Evolutionary conservation across 2,113 vertebrate genomes (phyloP).

Genomic region (Passerina amoena): DNA sequence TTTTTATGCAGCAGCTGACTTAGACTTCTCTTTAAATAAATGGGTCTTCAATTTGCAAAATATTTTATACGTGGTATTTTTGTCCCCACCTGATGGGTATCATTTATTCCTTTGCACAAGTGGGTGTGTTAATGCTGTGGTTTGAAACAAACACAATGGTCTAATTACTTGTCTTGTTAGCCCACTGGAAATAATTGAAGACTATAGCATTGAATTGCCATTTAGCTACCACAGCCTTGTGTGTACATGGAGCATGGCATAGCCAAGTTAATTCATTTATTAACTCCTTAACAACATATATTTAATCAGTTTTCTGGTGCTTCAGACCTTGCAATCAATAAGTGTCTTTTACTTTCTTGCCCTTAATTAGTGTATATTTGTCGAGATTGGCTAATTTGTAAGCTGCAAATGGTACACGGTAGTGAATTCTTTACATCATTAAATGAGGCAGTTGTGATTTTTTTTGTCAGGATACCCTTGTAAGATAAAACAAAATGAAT

Average conservation of each 20-base stretch:
- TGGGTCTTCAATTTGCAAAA: not conserved
- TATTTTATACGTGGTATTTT: not conserved
- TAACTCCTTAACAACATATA: constrained; percentile 62
- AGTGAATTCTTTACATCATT: constrained; percentile 34
- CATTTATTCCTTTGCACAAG: not conserved
- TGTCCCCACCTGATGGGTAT: not conserved
- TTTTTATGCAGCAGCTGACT: not conserved
- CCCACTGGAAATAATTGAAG: constrained; percentile 22
- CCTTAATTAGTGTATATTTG: constrained; percentile 68
- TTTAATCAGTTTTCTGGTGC: constrained; percentile 66
- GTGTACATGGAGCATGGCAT: not conserved
- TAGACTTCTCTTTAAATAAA: not conserved
- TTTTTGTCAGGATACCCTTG: not conserved
- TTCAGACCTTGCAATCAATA: constrained; percentile 67
- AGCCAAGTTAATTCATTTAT: constrained; percentile 60
- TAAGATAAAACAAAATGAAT: not conserved
- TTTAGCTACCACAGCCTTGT: constrained; percentile 29
- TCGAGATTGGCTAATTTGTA: constrained; percentile 35
- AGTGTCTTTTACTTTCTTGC: constrained; percentile 50
- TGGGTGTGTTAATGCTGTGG: not conserved
- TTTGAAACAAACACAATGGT: not conserved
- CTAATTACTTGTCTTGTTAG: not conserved
- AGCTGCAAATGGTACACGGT: not conserved
- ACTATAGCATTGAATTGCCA: not conserved
- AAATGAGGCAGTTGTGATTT: constrained; percentile 17